phyloP scores from a whole-genome alignment of 2,888 invertebrate species.

The Cheilosia grossa region DNA sequence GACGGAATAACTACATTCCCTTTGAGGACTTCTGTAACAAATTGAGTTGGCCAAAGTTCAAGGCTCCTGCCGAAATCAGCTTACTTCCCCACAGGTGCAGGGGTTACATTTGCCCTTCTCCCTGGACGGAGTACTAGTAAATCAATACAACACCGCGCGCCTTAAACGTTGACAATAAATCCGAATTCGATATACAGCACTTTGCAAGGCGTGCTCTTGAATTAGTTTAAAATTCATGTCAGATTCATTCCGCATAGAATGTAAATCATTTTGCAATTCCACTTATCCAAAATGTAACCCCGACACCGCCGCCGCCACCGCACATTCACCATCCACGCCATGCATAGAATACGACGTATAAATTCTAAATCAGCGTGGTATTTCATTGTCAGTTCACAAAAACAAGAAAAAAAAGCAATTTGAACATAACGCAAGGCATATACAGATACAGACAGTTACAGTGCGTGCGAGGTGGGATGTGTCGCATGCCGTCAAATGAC shows the following conservation, averaged over 20 bases:
- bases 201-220: background rate
- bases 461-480: background rate
- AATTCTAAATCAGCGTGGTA: conserved; percentile 28
- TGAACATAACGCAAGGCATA: conserved; percentile 20
- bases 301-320: background rate
- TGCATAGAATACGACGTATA: conserved; percentile 13
- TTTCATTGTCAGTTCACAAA: conserved; percentile 49
- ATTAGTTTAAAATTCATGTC: conserved; percentile 29
- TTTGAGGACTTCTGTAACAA: too few relatives aligned
- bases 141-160: background rate
- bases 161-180: background rate
- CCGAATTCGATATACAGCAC: background rate
- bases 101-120: too few relatives aligned
- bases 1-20: too few relatives aligned
- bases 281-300: conserved; percentile 17
- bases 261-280: conserved; percentile 45
- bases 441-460: conserved; percentile 10
- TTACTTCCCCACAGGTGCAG: too few relatives aligned
- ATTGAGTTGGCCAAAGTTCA: too few relatives aligned
- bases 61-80: too few relatives aligned
- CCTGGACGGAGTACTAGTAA: too few relatives aligned
- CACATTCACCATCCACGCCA: background rate
- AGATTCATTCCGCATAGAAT: conserved; percentile 18
- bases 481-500: conserved; percentile 44
- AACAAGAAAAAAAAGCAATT: conserved; percentile 15